phyloP scores from a whole-genome alignment of 1,140 invertebrate species.

The Druon quercuslanigerum region DNA sequence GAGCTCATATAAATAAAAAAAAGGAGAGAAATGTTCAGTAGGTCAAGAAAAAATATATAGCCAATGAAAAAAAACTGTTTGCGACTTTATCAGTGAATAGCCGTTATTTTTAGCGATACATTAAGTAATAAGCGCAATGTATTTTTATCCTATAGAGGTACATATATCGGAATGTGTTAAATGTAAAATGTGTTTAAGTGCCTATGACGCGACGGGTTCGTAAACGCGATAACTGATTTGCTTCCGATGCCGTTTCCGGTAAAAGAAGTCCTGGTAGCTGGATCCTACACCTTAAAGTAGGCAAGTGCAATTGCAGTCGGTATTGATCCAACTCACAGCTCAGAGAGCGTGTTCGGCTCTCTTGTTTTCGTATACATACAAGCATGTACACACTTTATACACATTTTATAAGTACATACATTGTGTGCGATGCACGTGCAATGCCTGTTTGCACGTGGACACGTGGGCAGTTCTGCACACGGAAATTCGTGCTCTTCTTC shows the following conservation, averaged over 20 bases:
- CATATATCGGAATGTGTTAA: no score
- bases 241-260: slow-evolving; percentile 42
- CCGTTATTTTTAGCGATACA: no score
- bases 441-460: slow-evolving; percentile 4
- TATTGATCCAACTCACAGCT: slow-evolving; percentile 53
- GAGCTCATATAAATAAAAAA: no score
- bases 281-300: slow-evolving; percentile 38
- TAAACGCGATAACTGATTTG: not conserved
- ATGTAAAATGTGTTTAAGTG: not conserved
- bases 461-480: slow-evolving; percentile 8
- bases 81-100: no score
- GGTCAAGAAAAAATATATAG: no score
- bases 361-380: slow-evolving; percentile 42
- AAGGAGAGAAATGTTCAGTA: no score
- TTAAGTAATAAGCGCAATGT: no score
- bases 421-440: slow-evolving; percentile 4
- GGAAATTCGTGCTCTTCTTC: slow-evolving; percentile 26
- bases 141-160: no score
- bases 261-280: slow-evolving; percentile 44
- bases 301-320: slow-evolving; percentile 51
- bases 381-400: slow-evolving; percentile 37
- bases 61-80: no score
- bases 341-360: slow-evolving; percentile 53
- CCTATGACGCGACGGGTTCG: not conserved
- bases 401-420: slow-evolving; percentile 17